Evolutionary conservation across 1,140 invertebrate species (phyloP), one percentile per base, ranked within the genome.

Genomic region (Macrostomum lignano): DNA sequence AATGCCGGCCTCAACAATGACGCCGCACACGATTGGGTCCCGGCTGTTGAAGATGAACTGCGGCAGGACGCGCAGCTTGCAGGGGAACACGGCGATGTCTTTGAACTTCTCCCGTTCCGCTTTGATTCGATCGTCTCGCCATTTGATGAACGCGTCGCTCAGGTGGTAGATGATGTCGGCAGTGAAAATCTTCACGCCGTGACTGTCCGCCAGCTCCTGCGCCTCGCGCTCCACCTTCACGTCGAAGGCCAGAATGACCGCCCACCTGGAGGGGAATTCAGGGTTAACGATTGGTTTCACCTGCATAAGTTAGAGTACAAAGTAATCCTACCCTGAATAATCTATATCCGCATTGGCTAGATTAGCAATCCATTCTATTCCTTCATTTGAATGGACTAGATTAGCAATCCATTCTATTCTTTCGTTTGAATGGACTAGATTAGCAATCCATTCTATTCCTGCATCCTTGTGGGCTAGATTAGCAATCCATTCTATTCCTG

Each of bases 111-210:
- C 78, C 9, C 82, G 68, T 49, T 84, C 88, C 51, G 72, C 72
- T 45, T 72, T 67, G 48, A 74, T 81, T n/a, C 93, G 58, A 42
- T 94, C 79, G 33, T 93, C 81, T 33, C 78, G 65, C 54, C 84
- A 93, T 11, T 73, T 72, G 39, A 71, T 84, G 61, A 98, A 98
- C 51, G 75, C 74, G 58, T 98, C 88, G 60, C 94, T 93, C 37
- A 99, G 61, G 64, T 98, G 91, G 61, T 99, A 99, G 47, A 99
- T 99, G 51, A 98, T 99, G 56, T 98, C 86, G 2, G 91, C 91
- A 36, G 84, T 74, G 67, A 96, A 96, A 46, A 96, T 86, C 59
- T 74, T 81, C 25, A 98, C 81, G 33, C 77, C 78, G 25, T 86
- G 51, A 30, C 69, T 67, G 47, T 96, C 86, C 0, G 91, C 91